phyloP scores from a whole-genome alignment of 2,113 vertebrate species.

The Microtus oregoni region DNA sequence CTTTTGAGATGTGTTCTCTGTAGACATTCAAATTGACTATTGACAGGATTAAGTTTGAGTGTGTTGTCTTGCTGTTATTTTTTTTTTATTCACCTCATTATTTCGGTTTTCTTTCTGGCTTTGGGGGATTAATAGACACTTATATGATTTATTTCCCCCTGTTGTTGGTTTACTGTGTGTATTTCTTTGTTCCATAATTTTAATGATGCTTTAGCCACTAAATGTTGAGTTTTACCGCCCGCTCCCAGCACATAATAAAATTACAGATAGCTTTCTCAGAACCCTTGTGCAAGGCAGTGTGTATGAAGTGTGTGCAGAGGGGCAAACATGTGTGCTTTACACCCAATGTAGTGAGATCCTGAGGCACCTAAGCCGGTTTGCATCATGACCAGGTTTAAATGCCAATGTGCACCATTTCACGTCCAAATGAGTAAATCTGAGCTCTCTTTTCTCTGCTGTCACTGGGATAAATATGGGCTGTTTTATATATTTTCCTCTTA shows the following conservation, averaged over 20 bases:
- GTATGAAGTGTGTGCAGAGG: not conserved
- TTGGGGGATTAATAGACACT: not conserved
- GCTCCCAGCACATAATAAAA: not conserved
- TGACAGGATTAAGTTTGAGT: not conserved
- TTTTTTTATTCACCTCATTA: not conserved
- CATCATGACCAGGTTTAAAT: not conserved
- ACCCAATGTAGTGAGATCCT: no score
- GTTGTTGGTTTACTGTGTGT: not conserved
- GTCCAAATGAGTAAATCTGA: not conserved
- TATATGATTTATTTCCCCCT: not conserved
- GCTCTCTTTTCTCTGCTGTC: not conserved
- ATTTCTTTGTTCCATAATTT: not conserved
- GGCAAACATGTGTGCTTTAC: not conserved
- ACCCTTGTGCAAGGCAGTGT: not conserved
- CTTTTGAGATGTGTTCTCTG: not conserved
- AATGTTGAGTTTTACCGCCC: not conserved
- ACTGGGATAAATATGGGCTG: not conserved
- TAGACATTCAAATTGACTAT: constrained; percentile 25
- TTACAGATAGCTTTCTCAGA: not conserved
- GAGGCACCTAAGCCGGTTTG: fast-evolving
- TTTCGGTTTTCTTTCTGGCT: not conserved
- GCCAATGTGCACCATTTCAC: not conserved
- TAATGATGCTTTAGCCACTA: not conserved
- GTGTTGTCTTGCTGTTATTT: not conserved
- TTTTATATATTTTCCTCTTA: not conserved